These are phyloP conservation scores for Phylloscopus whistleri DNA, from an alignment of 2,113 vertebrate species.

Conservation along the genomic window DNA sequence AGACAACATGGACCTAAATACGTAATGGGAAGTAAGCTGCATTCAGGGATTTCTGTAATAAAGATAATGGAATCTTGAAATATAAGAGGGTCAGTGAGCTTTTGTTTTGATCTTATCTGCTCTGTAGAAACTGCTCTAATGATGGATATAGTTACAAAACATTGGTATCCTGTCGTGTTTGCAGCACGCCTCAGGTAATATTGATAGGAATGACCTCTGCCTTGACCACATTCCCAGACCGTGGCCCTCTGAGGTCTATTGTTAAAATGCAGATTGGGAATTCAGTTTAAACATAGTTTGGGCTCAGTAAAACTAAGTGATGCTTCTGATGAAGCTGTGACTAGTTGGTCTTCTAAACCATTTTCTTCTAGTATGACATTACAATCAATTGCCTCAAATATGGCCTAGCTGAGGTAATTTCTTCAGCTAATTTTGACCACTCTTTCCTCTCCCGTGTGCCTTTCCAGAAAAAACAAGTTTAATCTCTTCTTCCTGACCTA, in stretches of 20 bases:
- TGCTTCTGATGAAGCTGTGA: background rate
- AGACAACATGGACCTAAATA: background rate
- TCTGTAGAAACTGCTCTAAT: background rate
- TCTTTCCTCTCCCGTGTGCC: background rate
- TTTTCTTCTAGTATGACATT: background rate
- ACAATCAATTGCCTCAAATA: background rate
- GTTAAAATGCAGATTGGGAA: background rate
- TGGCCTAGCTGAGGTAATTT: background rate
- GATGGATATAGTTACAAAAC: background rate
- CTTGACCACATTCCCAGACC: background rate
- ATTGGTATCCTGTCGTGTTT: background rate
- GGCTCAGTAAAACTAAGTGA: background rate
- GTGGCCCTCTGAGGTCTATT: background rate
- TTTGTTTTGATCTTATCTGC: background rate
- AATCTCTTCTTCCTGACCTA: background rate
- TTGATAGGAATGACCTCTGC: background rate
- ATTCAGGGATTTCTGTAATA: background rate
- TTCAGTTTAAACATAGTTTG: background rate
- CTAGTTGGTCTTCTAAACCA: background rate
- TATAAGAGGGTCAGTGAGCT: background rate
- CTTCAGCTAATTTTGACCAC: background rate
- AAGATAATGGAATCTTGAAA: constrained; percentile 4
- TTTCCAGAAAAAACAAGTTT: background rate
- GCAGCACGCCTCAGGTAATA: background rate
- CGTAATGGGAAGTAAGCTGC: background rate